Percentiles rank a stretch among this genome's conserved stretches.
Conservation (phyloP, 1,140 invertebrate species). For the Drosophila lacteicornis region DNA sequence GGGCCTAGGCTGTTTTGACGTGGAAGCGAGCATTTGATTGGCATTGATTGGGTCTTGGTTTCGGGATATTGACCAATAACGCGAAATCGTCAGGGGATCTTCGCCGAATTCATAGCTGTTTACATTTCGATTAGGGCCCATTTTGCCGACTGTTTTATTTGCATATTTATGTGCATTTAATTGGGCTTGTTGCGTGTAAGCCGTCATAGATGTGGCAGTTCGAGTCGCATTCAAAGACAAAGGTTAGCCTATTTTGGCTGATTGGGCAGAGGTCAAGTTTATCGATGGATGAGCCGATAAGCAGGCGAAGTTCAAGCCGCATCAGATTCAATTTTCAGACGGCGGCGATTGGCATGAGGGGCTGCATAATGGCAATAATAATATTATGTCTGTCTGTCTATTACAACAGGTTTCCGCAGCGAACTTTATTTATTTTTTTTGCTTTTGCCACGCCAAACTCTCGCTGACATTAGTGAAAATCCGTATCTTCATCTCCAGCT, state of each 20-base stretch:
- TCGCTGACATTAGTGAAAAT: constrained; percentile 60
- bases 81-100: constrained; percentile 32
- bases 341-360: not conserved
- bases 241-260: constrained; percentile 36
- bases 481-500: constrained; percentile 28
- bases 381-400: constrained; percentile 27
- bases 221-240: constrained; percentile 15
- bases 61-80: constrained; percentile 55
- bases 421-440: constrained; percentile 14
- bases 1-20: constrained; percentile 65
- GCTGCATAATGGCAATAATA: constrained; percentile 37
- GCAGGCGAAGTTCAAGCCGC: constrained; percentile 61
- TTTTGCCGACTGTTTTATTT: constrained; percentile 57
- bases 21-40: constrained; percentile 69
- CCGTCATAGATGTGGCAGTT: constrained; percentile 29
- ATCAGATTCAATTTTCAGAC: constrained; percentile 47
- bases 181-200: constrained; percentile 67
- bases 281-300: constrained; percentile 53
- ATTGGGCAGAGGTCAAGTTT: constrained; percentile 72
- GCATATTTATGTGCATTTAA: constrained; percentile 82
- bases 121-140: constrained; percentile 78
- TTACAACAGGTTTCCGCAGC: constrained; percentile 60
- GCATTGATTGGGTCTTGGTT: constrained; percentile 62
- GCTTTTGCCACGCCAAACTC: constrained; percentile 49
- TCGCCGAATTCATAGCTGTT: constrained; percentile 70